Base-by-base conservation (phyloP, 2,888 invertebrate species). In the Ligdia adustata region DNA sequence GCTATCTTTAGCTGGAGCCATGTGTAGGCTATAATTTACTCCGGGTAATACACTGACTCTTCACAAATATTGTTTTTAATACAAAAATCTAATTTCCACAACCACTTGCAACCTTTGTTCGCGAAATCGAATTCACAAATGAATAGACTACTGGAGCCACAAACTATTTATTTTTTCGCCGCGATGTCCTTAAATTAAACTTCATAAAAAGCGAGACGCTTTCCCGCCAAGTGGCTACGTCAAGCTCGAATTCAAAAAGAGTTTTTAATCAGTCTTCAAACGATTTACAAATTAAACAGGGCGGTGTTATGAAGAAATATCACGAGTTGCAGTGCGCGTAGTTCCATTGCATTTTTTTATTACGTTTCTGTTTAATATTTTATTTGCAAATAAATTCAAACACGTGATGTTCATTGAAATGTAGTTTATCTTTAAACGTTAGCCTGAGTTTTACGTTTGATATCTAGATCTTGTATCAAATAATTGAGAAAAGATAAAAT, bases 281-380 rank as follows among this genome's bases (percentile, higher is more conserved):
- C 86, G 87, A 86, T 89, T 90, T 86, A 86, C 87, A 89, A 89
- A 90, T 90, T 88, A 89, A 90, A 86, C 89, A 84, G 84, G 78
- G 82, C 75, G 62, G 79, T 79, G 84, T 89, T 89, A 88, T 88
- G 79, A 88, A 87, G 87, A 88, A 88, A 88, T 83, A 88, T 85
- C 64, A 80, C 74, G 68, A 64, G 69, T 66, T 64, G 64, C 52
- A 44, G 24, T 20, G 49, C 14, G 62, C 7, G 38, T 45, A 79
- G 77, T 61, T 78, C 80, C 88, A 77, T 68, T 77, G 18, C 7
- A 24, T 15, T 51, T 15, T 2, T 3, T 37, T 12, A 2, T 9
- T 9, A 13, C 12, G n/a, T 9, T 20, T 20, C 20, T 35, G 7
- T 11, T 3, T 3, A 2, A 22, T 9, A 34, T n/a, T 13, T 5